Evolutionary conservation across 2,888 invertebrate species (phyloP).

Genomic region (Melinaea menophilus): DNA sequence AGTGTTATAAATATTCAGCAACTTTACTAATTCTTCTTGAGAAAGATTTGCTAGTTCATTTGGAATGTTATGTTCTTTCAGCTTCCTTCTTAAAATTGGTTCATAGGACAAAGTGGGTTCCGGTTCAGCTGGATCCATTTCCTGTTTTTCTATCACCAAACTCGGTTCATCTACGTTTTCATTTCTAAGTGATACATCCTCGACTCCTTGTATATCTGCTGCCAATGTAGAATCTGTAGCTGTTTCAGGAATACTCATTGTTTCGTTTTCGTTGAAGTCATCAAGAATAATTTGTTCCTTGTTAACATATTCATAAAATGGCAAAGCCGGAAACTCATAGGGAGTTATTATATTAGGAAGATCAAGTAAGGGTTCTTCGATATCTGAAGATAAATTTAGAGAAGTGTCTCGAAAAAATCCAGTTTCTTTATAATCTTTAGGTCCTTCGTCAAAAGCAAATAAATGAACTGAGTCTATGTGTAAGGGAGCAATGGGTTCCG

Average conservation of each 20-base stretch:
- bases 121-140: neutral
- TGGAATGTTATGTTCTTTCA: neutral
- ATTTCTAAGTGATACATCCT: constrained; percentile 14
- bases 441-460: constrained; percentile 12
- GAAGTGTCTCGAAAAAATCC: constrained; percentile 11
- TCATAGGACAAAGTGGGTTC: neutral
- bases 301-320: constrained; percentile 23
- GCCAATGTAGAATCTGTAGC: constrained; percentile 10
- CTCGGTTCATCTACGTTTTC: neutral
- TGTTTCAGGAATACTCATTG: constrained; percentile 6
- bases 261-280: constrained; percentile 15
- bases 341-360: constrained; percentile 20
- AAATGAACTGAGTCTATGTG: constrained; percentile 21
- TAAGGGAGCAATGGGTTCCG: constrained; percentile 6
- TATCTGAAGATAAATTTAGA: constrained; percentile 3
- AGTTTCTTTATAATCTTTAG: constrained; percentile 15
- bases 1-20: neutral
- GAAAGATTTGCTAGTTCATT: neutral
- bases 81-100: neutral
- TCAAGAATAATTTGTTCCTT: constrained; percentile 21
- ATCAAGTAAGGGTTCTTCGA: constrained; percentile 13
- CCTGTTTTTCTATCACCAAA: neutral
- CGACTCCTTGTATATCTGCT: constrained; percentile 10
- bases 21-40: neutral
- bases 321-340: constrained; percentile 21